A percentile compares a stretch with the other conserved stretches of the same genome.
These are phyloP conservation scores for Pemphredon lugubris DNA, from an alignment of 2,888 invertebrate genomes.

Conservation along the genomic window DNA sequence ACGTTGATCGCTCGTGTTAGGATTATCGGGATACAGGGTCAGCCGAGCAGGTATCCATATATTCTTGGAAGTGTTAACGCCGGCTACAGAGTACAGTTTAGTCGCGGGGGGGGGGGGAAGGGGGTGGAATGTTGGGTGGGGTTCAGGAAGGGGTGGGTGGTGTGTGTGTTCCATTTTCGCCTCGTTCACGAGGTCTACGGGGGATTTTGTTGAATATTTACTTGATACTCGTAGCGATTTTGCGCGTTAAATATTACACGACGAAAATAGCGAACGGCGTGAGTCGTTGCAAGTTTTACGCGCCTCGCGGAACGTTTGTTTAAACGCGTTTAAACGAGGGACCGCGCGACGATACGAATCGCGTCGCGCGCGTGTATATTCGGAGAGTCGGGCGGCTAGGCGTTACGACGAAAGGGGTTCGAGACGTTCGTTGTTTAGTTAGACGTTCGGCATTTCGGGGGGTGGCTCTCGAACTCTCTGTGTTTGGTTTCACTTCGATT, in stretches of 20 bases:
- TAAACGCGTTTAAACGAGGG: slow-evolving; percentile 30
- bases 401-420: slow-evolving; percentile 4
- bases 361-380: neutral
- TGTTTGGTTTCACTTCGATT: neutral
- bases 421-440: slow-evolving; percentile 16
- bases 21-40: slow-evolving; percentile 36
- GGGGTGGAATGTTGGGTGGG: too few relatives aligned
- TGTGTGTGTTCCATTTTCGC: neutral
- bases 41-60: slow-evolving; percentile 10
- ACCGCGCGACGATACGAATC: slow-evolving; percentile 7
- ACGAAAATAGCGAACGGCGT: slow-evolving; percentile 15
- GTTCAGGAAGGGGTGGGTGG: too few relatives aligned
- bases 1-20: slow-evolving; percentile 54
- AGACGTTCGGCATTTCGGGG: neutral
- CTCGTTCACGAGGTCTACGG: slow-evolving; percentile 1
- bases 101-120: too few relatives aligned
- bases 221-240: slow-evolving; percentile 37
- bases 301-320: slow-evolving; percentile 14
- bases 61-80: slow-evolving; percentile 42
- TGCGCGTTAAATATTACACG: slow-evolving; percentile 37
- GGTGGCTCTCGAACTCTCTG: neutral
- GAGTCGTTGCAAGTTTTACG: slow-evolving; percentile 25
- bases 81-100: slow-evolving; percentile 1
- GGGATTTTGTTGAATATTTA: slow-evolving; percentile 21
- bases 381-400: too few relatives aligned